Base-by-base conservation (phyloP, 2,797 vertebrate genomes). In the Phaenicophaeus curvirostris region DNA sequence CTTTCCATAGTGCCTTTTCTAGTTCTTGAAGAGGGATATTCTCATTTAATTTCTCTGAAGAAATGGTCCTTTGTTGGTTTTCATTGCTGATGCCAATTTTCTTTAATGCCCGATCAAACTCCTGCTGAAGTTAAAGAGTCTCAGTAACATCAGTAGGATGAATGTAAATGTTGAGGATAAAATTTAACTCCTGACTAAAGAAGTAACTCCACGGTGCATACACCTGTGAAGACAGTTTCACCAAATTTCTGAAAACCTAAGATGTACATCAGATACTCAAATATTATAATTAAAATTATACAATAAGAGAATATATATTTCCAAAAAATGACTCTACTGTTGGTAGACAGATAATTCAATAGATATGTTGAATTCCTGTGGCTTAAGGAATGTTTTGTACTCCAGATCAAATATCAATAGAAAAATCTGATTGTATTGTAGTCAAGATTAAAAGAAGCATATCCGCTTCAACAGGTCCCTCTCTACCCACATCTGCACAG, bases 361-460 rank as follows among this genome's bases (percentile, higher is more conserved):
- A 81, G 92, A 83, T 85, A 78, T n/a, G 48, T 44, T 93, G 93
- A 95, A 92, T 87, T 93, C 72, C 79, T 0, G 0, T 69, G 78
- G 77, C 53, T 94, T 93, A 79, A 91, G 77, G 23, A 33, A 54
- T 15, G 0, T 95, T 95, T 87, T 94, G 82, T 87, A 58, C 48
- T 87, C 87, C 65, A 96, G 71, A 93, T 94, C 69, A 91, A 94
- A 93, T 39, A 92, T 68, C 58, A 88, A 54, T 57, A 54, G 65
- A 85, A 93, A 95, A 63, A 66, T 71, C 69, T 73, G 74, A 87
- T 91, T 80, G 67, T 87, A 87, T 66, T 95, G 77, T 57, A 85
- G 75, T 80, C 42, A 90, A 96, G 85, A 96, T 94, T 88, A 90
- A 95, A 96, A 90, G 85, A 83, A 87, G 18, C 55, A 12, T 67